phyloP scores from a whole-genome alignment of 1,140 invertebrate genomes.

The Pachypeltis micranthus region DNA sequence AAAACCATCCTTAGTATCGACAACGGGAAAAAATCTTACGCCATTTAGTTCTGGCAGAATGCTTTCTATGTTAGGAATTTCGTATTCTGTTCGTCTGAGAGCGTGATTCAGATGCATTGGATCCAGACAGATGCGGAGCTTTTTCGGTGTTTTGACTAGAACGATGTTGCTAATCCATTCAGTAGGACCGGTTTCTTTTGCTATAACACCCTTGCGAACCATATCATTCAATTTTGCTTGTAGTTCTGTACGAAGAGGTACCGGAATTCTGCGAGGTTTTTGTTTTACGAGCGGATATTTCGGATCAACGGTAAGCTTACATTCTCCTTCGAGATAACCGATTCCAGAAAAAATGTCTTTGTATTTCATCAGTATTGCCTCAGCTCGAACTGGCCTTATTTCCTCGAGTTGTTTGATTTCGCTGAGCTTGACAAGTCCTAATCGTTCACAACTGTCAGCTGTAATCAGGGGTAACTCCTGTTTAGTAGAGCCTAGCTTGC shows the following conservation, averaged over 20 bases:
- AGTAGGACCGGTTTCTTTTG: not conserved
- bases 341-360: not conserved
- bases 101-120: not conserved
- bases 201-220: not conserved
- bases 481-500: too few species aligned
- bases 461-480: too few species aligned
- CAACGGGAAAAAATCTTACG: too few species aligned
- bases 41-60: not conserved
- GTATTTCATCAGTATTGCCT: too few species aligned
- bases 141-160: too few species aligned
- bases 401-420: not conserved
- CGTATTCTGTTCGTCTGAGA: too few species aligned
- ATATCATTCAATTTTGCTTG: not conserved
- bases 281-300: not conserved
- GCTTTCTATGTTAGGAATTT: not conserved
- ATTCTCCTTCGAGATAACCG: not conserved
- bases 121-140: too few species aligned
- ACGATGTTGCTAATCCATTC: not conserved
- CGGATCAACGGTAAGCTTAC: not conserved
- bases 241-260: not conserved
- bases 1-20: too few species aligned
- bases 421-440: not conserved
- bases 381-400: not conserved
- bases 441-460: too few species aligned
- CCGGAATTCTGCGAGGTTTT: too few species aligned